phyloP scores from a whole-genome alignment of 2,113 vertebrate species.

The Alouatta palliata region DNA sequence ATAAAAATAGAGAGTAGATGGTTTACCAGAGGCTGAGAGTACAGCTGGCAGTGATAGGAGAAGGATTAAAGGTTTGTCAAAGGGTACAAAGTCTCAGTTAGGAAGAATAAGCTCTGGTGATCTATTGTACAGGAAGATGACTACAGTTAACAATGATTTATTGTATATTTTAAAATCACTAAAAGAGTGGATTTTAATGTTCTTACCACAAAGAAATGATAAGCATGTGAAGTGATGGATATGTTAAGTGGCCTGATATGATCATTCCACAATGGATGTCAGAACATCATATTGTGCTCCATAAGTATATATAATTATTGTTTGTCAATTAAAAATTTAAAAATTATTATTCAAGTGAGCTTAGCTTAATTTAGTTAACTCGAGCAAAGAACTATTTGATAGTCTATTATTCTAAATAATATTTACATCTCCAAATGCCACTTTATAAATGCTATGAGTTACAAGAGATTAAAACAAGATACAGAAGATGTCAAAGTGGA shows the following conservation, averaged over 20 bases:
- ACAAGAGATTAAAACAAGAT: not conserved
- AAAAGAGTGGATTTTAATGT: not conserved
- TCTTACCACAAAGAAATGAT: not conserved
- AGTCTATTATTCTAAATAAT: not conserved
- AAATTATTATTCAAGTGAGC: not conserved
- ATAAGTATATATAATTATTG: too few relatives aligned
- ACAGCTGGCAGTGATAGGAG: rapidly evolving
- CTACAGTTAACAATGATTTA: not conserved
- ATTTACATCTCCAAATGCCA: not conserved
- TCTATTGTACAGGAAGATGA: not conserved
- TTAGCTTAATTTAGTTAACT: not conserved
- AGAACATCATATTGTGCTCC: not conserved
- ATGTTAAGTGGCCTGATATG: not conserved
- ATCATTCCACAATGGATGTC: not conserved
- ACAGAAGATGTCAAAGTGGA: not conserved
- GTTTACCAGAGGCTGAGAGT: too few relatives aligned
- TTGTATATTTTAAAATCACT: not conserved
- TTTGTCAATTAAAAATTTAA: not conserved
- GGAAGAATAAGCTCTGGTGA: not conserved
- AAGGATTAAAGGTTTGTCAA: not conserved
- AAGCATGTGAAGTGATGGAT: not conserved
- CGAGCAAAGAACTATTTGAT: not conserved
- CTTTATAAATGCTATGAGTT: not conserved
- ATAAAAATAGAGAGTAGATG: not conserved
- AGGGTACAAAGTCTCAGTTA: not conserved